phyloP scores from a whole-genome alignment of 2,113 vertebrate genomes.

The Cariama cristata region DNA sequence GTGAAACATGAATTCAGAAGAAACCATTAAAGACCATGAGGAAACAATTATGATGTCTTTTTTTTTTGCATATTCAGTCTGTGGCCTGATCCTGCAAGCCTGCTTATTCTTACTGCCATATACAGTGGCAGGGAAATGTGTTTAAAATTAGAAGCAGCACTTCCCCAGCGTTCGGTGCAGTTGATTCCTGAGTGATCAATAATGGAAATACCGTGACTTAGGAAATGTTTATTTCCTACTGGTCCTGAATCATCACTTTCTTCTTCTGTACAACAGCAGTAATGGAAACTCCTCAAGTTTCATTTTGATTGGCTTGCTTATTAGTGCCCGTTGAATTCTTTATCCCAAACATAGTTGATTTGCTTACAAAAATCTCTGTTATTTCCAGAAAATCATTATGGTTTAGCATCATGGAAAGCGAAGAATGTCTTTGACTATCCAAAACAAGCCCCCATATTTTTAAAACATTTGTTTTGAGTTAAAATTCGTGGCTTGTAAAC shows the following conservation, averaged over 20 bases:
- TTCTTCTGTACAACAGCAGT: not conserved
- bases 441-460: slow-evolving; percentile 23
- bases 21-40: slow-evolving; percentile 24
- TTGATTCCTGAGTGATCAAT: slow-evolving; percentile 28
- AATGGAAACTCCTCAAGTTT: slow-evolving; percentile 7
- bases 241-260: slow-evolving; percentile 49
- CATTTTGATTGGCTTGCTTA: slow-evolving; percentile 31
- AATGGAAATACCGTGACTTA: slow-evolving; percentile 14
- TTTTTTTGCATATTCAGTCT: slow-evolving; percentile 14
- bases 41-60: slow-evolving; percentile 34
- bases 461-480: slow-evolving; percentile 43
- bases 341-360: slow-evolving; percentile 14
- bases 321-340: not conserved
- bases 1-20: not conserved
- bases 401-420: slow-evolving; percentile 27
- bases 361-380: slow-evolving; percentile 24
- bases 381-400: slow-evolving; percentile 28
- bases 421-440: not conserved
- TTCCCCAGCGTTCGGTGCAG: not conserved
- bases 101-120: not conserved
- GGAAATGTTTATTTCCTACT: not conserved
- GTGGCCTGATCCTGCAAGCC: slow-evolving; percentile 14
- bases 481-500: not conserved
- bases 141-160: slow-evolving; percentile 30
- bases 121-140: not conserved